Base-by-base conservation (phyloP, 2,888 invertebrate genomes). In the Ditula angustiorana region DNA sequence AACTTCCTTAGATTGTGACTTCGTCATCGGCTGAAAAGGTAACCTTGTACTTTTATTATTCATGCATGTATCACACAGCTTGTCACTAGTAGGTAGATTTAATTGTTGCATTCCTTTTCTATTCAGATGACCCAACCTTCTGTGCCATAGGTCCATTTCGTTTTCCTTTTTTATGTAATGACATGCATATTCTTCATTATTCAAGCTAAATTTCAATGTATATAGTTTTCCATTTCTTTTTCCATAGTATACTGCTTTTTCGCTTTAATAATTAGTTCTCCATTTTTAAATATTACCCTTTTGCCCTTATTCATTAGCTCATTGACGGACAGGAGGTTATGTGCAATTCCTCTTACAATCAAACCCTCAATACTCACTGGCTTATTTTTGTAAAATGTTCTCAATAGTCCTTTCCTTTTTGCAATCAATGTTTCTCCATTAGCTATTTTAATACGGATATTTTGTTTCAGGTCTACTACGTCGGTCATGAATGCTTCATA, bases 21-120 rank as follows among this genome's bases (percentile, higher is more conserved):
- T n/a, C n/a, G 23, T 23, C 7, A 53, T 3, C 5, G 24, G 11
- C 2, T 37, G 28, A 4, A 53, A 53, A 16, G 53, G 53, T 16
- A 53, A 23, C 24, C 53, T 37, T 1, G 23, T 53, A 13, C 13
- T 11, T 46, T 69, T 67, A 26, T 58, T 59, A 35, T 30, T 24
- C 60, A 63, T 57, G 23, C 67, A 67, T 4, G 47, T 11, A 5
- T 50, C 52, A 46, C 58, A 60, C 21, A 16, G 2, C n/a, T 53
- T 21, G 4, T 60, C 47, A 11, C 60, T 59, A 11, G 10, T 26
- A 8, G 64, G 64, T n/a, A 59, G 11, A 5, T 37, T 46, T 30
- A 55, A 19, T 2, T 47, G 47, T 2, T 10, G 13, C n/a, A 59
- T 19, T 5, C 37, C 11, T 10, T 49, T 52, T 19, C 64, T 13